phyloP scores from a whole-genome alignment of 2,113 vertebrate genomes.

The Actinemys pallida region DNA sequence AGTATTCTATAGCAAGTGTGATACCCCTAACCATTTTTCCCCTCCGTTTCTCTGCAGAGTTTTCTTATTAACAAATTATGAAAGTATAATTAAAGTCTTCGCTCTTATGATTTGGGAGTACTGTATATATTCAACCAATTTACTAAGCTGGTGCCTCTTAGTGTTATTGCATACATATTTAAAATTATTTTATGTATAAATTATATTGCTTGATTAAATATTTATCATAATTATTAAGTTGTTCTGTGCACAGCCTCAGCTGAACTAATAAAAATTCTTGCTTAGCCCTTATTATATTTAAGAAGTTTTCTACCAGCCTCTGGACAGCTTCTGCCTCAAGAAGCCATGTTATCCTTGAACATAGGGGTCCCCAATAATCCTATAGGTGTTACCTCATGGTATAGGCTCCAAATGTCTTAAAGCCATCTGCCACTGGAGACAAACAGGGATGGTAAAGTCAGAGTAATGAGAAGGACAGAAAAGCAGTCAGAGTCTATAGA shows the following conservation, averaged over 20 bases:
- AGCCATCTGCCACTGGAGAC: fast-evolving
- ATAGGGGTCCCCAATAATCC: background rate
- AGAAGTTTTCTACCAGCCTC: background rate
- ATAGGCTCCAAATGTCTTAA: background rate
- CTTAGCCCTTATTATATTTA: background rate
- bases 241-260: background rate
- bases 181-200: background rate
- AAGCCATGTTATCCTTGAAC: background rate
- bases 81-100: background rate
- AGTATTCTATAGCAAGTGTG: background rate
- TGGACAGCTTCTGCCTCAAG: background rate
- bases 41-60: background rate
- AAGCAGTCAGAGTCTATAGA: background rate
- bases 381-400: background rate
- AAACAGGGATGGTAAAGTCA: background rate
- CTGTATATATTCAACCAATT: background rate
- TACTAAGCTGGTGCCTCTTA: background rate
- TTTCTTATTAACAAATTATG: background rate
- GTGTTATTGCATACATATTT: background rate
- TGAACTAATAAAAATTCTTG: background rate
- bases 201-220: background rate
- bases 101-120: background rate
- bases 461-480: background rate
- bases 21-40: background rate
- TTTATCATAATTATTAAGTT: background rate